Base-by-base conservation (phyloP, 2,797 vertebrate genomes). In the Cichlasoma orientale region DNA sequence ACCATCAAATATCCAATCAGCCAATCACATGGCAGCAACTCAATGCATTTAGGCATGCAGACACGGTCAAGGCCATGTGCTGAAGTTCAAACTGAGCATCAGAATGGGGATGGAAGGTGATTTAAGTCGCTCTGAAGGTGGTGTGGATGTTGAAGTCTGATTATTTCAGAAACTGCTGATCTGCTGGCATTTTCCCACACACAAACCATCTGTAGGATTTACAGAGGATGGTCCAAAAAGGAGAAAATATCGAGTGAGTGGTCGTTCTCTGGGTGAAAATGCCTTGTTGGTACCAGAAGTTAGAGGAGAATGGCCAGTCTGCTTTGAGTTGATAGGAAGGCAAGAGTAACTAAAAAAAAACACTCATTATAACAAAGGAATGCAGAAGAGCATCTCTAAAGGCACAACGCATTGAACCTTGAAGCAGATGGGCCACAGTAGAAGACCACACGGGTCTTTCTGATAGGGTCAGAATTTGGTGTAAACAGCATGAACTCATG, bases 321-420 rank as follows among this genome's bases (percentile, higher is more conserved):
- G 57, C 57, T 36, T 36, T n/a, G 21, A 0, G 57, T 33, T 59
- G 57, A 59, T 38, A 0, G 0, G 19, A 11, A 21, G 12, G 57
- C 31, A 59, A 59, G 29, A 59, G 31, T 38, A 38, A 59, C 31
- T 36, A n/a, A 31, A 58, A 21, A 33, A 36, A 36, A 19, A 27
- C 0, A 58, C 57, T 58, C 56, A 36, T 58, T 1, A 21, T 3
- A 58, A 21, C 56, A 58, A 58, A 36, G 29, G 56, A 13, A 33
- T 0, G 31, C 31, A 58, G 0, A 11, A 38, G 36, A 21, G 56
- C 56, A 58, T 58, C 29, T 19, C 19, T 0, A 58, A 58, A 58
- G 19, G 19, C 31, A 58, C 31, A 0, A 36, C n/a, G n/a, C n/a
- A n/a, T n/a, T n/a, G n/a, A n/a, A 58, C 33, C 31, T 58, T 7